Evolutionary conservation across 2,113 vertebrate species (phyloP), one percentile per base, ranked within the genome.

Genomic region (Calypte anna): DNA sequence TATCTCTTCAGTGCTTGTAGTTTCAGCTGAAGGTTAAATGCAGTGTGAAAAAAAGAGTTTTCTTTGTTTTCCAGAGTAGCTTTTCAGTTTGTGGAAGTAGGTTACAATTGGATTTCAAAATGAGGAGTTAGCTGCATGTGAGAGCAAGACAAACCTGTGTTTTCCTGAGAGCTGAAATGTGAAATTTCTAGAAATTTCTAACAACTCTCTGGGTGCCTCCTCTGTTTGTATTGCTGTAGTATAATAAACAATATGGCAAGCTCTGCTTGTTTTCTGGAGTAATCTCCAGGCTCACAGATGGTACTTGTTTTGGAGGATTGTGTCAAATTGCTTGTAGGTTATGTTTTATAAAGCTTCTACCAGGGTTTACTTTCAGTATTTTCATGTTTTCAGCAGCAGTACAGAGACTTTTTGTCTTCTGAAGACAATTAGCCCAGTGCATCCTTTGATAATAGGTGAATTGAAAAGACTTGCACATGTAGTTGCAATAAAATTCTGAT

Each of bases 51-150:
- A 72, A 82, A 64, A 24, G 3, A 72, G 9, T 15, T 67, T 59
- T 63, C 14, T 85, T 89, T 40, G 25, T 74, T 91, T 96, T 94
- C 89, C 82, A 68, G 86, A 91, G 82, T 68, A 90, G 50, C 72
- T 92, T 93, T 91, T 85, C 89, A 73, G 78, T 43, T 73, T 94
- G 75, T 72, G 67, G 88, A 95, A 76, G 48, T 43, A 79, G 69
- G 68, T 83, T 88, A 94, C 91, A 94, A 85, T 91, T 70, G 40
- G 72, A 73, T 79, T 78, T 80, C 70, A 68, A 51, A 73, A 86
- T 92, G 87, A 97, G 92, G 91, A 88, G 44, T 57, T 75, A 90
- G 82, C 87, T 96, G 95, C 84, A 86, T 87, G 31, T 70, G 82
- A 76, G 51, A 85, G 90, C 91, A 90, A 82, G 85, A 61, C 78